Conservation (phyloP, 2,113 vertebrate species). For the Tursiops truncatus region DNA sequence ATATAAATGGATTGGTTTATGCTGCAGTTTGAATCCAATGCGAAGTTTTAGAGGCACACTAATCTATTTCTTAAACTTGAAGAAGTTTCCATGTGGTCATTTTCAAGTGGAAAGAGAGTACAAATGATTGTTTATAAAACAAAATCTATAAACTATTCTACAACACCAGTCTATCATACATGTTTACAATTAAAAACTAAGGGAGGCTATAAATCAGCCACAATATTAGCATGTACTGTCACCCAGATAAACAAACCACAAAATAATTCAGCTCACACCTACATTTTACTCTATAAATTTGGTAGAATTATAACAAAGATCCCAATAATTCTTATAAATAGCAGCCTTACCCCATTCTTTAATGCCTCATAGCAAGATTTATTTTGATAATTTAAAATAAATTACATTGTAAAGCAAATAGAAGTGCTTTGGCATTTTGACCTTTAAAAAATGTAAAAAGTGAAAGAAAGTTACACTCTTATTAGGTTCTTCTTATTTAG, state of each 20-base stretch:
- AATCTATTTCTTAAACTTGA: not conserved
- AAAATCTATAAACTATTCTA: not conserved
- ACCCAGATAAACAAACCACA: not conserved
- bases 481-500: not conserved
- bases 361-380: not conserved
- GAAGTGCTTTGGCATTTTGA: not conserved
- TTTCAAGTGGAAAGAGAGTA: not conserved
- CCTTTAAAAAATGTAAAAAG: not conserved
- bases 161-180: not conserved
- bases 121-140: not conserved
- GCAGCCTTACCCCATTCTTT: not conserved
- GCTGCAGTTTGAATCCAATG: not conserved
- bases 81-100: not conserved
- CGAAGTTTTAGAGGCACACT: not conserved
- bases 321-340: not conserved
- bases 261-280: not conserved
- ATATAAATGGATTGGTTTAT: not conserved
- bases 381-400: conserved; percentile 5
- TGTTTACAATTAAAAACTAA: not conserved
- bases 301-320: not conserved
- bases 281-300: conserved; percentile 11
- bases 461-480: not conserved
- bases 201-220: not conserved
- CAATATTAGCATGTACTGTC: not conserved
- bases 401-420: not conserved